Evolutionary conservation across 2,888 invertebrate species (phyloP), one percentile per base, ranked within the genome.

Genomic region (Exephanes ischioxanthus): DNA sequence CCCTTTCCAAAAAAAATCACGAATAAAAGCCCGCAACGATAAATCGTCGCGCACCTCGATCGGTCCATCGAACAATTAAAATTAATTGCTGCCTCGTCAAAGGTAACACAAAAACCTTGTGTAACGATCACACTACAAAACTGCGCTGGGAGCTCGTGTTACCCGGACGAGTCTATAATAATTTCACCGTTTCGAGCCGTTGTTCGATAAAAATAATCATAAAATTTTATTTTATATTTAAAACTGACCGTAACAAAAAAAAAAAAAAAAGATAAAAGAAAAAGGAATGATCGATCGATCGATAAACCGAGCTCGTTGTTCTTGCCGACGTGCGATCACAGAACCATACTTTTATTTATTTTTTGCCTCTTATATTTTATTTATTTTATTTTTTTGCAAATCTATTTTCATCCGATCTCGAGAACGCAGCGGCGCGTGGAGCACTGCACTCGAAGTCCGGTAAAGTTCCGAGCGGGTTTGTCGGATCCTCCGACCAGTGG

Each of bases 51-150:
- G 19, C 11, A 22, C 22, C 55, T 9, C 14, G 19, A 55, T 55
- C 22, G 58, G 14, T 19, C 6, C 30, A 41, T 41, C 22, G 48
- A 30, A 70, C 77, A 63, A 78, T 81, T 78, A 80, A 77, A 70
- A 85, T 70, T 63, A 75, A 85, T 81, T 73, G 76, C 4, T 58
- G 14, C 14, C 14, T 41, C 61, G 22, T 66, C 3, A 58, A 53
- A 66, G 33, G 5, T 14, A 19, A 76, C 26, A 30, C 33, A 53
- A 55, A 14, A 37, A 41, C 30, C 58, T 9, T 19, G 26, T 4
- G 7, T 30, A 30, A 48, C 19, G 26, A 75, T 45, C 26, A 30
- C 45, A 19, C 45, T 22, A 61, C 16, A 41, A n/a, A 48, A 73
- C 22, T 45, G 58, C 45, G 61, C 30, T 45, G n/a, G 45, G 26